Base-by-base conservation (phyloP, 2,888 invertebrate genomes). In the Micoletzkya japonica region DNA sequence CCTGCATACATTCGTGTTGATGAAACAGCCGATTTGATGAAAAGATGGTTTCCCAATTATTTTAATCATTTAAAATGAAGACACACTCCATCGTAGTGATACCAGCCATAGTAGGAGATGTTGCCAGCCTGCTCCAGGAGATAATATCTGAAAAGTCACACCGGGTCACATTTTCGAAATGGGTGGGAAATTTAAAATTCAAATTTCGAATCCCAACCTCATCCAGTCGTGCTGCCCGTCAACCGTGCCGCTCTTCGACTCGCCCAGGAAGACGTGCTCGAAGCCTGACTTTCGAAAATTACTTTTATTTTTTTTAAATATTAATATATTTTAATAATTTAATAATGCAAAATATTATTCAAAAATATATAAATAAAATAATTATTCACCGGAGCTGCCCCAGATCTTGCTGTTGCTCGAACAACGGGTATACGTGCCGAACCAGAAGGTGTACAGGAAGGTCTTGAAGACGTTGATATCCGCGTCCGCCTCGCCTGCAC, bases 241-340 rank as follows among this genome's bases (percentile, higher is more conserved):
- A 24, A 79, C 74, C 10, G 70, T 73, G 17, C 54, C 72, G 2
- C 74, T 70, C 50, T 79, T 78, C 72, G 75, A 76, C 67, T 85
- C 85, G n/a, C 85, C 85, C 50, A 77, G 76, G 76, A 82, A 85
- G 52, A 85, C 85, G 73, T 85, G 85, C 72, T 85, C 85, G 74
- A 77, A 85, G 10, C 85, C 82, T 80, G 54, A 60, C 20, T 14
- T 14, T 44, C 44, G 44, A 44, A 14, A 44, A 44, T 44, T 44
- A 20, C 10, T 44, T 44, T 14, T 44, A 14, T 44, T 17, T 2
- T 58, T 36, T 58, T 36, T 26, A 24, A 36, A 17, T 34, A 24
- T 56, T n/a, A 2, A n/a, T 26, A 56, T 28, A 28, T 14, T 56
- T 3, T 28, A 39, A 39, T 10, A 39, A 52, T n/a, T 52, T 52